Conservation (phyloP, 2,888 invertebrate genomes). For the Plutella xylostella region DNA sequence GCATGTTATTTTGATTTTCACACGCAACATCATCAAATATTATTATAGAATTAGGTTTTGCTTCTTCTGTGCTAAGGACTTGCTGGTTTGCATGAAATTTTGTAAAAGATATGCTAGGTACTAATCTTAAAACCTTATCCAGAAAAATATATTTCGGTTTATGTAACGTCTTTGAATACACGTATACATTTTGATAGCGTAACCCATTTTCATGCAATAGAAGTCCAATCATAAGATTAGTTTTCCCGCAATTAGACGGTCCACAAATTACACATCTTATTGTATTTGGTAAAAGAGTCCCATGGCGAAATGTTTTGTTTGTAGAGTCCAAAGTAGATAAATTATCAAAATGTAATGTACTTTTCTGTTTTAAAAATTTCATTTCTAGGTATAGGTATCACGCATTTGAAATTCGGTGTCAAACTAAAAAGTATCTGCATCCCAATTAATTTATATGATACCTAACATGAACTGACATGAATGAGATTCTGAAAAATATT, state of each 20-base stretch:
- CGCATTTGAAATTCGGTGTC: neutral
- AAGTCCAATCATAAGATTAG: neutral
- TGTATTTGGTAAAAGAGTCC: neutral
- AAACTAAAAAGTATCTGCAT: neutral
- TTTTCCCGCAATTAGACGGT: constrained; percentile 1
- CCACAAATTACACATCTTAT: constrained; percentile 1
- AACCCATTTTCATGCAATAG: too few relatives aligned
- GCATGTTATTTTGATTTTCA: too few relatives aligned
- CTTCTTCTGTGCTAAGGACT: too few relatives aligned
- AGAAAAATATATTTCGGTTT: neutral
- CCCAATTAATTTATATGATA: neutral
- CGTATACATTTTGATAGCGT: neutral
- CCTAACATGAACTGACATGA: neutral
- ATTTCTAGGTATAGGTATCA: neutral
- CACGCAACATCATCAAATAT: constrained; percentile 2
- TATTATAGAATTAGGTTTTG: constrained; percentile 7
- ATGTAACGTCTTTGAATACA: neutral
- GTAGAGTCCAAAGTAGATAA: neutral
- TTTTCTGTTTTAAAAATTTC: neutral
- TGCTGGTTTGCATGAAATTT: neutral
- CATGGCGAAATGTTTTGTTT: constrained; percentile 1
- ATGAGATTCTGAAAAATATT: neutral
- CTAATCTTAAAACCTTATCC: neutral
- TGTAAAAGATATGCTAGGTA: neutral
- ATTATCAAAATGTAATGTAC: neutral